Evolutionary conservation across 2,797 vertebrate genomes (phyloP).

Genomic region (Chrysocyon brachyurus): DNA sequence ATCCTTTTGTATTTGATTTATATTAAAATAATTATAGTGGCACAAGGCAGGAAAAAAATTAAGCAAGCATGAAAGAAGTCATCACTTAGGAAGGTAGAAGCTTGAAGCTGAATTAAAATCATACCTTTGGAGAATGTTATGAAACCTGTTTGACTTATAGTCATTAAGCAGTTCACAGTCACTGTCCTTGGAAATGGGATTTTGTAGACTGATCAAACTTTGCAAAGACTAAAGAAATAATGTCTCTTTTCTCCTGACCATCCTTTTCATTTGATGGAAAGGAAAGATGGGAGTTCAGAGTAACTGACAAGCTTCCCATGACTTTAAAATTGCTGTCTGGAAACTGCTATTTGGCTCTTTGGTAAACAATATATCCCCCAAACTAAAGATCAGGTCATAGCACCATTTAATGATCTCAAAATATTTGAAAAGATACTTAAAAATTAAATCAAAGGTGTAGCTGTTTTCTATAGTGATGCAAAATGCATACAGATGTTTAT

Average conservation of each 20-base stretch:
- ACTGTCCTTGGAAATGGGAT: not conserved
- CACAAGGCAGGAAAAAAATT: not conserved
- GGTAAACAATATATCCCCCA: not conserved
- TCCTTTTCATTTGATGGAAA: not conserved
- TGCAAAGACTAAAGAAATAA: not conserved
- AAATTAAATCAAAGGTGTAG: not conserved
- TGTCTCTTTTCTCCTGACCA: not conserved
- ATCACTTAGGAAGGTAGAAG: not conserved
- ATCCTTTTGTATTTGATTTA: not conserved
- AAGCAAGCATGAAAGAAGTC: not conserved
- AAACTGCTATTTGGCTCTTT: not conserved
- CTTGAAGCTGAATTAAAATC: not conserved
- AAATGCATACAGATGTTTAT: not conserved
- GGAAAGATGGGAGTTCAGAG: not conserved
- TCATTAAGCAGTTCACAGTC: not conserved
- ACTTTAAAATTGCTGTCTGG: not conserved
- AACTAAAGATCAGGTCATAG: not conserved
- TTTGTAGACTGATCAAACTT: not conserved
- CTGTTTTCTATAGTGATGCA: not conserved
- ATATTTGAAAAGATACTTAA: not conserved
- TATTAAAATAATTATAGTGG: constrained; percentile 1
- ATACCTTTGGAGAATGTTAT: not conserved
- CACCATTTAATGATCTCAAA: not conserved
- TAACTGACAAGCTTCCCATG: not conserved
- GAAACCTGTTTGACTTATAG: not conserved